Conservation (phyloP, 1,140 invertebrate species). For the Drosophila paulistorum region DNA sequence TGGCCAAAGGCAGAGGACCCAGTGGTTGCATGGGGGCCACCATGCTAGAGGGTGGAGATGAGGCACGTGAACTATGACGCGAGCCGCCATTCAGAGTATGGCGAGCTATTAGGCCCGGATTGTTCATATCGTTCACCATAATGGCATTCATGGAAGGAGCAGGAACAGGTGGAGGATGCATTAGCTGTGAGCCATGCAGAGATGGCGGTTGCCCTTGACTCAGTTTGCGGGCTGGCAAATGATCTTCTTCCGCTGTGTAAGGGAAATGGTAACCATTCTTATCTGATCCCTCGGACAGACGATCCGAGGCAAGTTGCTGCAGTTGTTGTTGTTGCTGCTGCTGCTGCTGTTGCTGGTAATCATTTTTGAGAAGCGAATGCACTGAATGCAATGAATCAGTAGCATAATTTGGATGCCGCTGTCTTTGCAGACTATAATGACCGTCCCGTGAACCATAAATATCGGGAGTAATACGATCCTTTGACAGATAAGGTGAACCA, state of each 20-base stretch:
- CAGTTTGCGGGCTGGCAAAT: conserved; percentile 84
- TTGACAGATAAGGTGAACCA: conserved; percentile 80
- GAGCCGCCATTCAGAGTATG: conserved; percentile 83
- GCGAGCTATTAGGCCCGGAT: conserved; percentile 82
- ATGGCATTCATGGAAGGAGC: neutral
- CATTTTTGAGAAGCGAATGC: conserved; percentile 85
- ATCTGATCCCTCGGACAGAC: conserved; percentile 89
- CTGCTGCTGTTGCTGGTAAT: conserved; percentile 86
- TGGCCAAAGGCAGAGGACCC: conserved; percentile 85
- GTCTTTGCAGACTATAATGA: conserved; percentile 77
- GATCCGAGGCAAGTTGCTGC: conserved; percentile 83
- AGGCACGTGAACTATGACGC: conserved; percentile 74
- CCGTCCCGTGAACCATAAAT: conserved; percentile 78
- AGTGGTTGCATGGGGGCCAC: conserved; percentile 84
- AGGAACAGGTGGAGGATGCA: conserved; percentile 50
- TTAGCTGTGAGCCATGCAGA: conserved; percentile 79
- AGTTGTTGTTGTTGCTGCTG: conserved; percentile 85
- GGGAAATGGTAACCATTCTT: conserved; percentile 91
- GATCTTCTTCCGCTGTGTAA: conserved; percentile 87
- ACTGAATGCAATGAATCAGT: conserved; percentile 83
- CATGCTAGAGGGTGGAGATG: conserved; percentile 76
- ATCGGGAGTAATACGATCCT: conserved; percentile 79
- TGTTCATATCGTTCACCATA: conserved; percentile 84
- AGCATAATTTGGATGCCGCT: conserved; percentile 69
- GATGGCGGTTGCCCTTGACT: conserved; percentile 61